Conservation (phyloP, 1,140 invertebrate species). For the Cylas formicarius region DNA sequence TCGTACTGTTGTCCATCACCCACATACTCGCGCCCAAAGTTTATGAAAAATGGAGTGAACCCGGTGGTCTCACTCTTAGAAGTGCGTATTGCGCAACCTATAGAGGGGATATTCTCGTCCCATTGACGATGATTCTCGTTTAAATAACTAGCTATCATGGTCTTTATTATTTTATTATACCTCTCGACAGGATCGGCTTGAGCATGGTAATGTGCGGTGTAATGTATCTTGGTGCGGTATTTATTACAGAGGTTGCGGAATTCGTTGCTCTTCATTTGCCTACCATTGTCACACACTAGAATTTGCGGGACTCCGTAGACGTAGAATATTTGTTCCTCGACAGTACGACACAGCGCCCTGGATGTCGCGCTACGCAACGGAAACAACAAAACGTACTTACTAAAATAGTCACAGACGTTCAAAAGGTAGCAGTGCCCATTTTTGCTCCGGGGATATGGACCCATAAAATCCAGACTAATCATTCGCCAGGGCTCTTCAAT, state of each 20-base stretch:
- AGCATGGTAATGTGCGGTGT: slow-evolving; percentile 25
- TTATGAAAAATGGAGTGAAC: slow-evolving; percentile 24
- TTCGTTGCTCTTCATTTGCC: slow-evolving; percentile 2
- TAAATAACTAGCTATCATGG: slow-evolving; percentile 26
- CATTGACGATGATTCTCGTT: slow-evolving; percentile 30
- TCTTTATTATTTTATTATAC: slow-evolving; percentile 28
- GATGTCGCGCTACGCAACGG: slow-evolving; percentile 9
- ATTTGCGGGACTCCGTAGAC: slow-evolving; percentile 20
- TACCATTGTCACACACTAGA: slow-evolving; percentile 9
- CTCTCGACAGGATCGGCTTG: slow-evolving; percentile 21
- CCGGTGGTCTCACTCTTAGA: slow-evolving; percentile 27
- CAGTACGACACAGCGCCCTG: neutral
- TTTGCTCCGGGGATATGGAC: slow-evolving; percentile 1
- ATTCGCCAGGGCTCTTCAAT: slow-evolving; percentile 1
- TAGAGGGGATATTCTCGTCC: slow-evolving; percentile 26
- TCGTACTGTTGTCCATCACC: slow-evolving; percentile 6
- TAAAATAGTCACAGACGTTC: slow-evolving; percentile 6
- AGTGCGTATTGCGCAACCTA: slow-evolving; percentile 30
- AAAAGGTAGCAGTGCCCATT: slow-evolving; percentile 11
- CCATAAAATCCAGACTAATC: slow-evolving; percentile 9
- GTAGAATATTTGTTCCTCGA: slow-evolving; percentile 12
- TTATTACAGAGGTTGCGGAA: slow-evolving; percentile 8
- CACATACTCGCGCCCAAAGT: slow-evolving; percentile 13
- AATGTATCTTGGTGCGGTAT: slow-evolving; percentile 15
- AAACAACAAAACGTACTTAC: slow-evolving; percentile 12